Evolutionary conservation across 2,888 invertebrate species (phyloP).

Genomic region (Margaritifera margaritifera): DNA sequence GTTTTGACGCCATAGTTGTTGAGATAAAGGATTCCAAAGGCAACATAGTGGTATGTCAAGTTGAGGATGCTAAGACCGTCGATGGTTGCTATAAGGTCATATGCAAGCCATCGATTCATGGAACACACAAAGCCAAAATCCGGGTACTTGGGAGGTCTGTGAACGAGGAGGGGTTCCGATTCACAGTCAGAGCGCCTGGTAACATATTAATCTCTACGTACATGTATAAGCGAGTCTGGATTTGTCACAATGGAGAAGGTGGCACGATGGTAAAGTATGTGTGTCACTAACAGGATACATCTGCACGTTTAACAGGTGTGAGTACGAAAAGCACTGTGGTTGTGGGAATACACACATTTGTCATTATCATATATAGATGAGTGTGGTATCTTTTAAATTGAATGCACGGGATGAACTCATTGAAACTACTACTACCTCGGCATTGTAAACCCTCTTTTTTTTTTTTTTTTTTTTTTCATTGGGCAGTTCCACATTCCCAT

Average conservation of each 20-base stretch:
- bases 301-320: too few relatives aligned
- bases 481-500: too few relatives aligned
- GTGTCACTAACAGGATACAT: too few relatives aligned
- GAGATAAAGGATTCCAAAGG: slow-evolving; percentile 43
- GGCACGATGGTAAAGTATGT: too few relatives aligned
- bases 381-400: too few relatives aligned
- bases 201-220: slow-evolving; percentile 9
- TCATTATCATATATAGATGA: too few relatives aligned
- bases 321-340: too few relatives aligned
- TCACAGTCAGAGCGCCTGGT: slow-evolving; percentile 44
- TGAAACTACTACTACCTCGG: too few relatives aligned
- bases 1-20: slow-evolving; percentile 41
- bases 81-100: slow-evolving; percentile 46
- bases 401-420: too few relatives aligned
- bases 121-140: slow-evolving; percentile 35
- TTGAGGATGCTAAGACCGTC: slow-evolving; percentile 41
- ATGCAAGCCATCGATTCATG: slow-evolving; percentile 37
- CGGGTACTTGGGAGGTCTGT: slow-evolving; percentile 38
- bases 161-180: slow-evolving; percentile 43
- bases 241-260: neutral
- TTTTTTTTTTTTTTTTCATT: too few relatives aligned
- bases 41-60: slow-evolving; percentile 30
- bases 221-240: neutral
- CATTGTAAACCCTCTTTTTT: too few relatives aligned
- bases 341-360: too few relatives aligned